phyloP scores from a whole-genome alignment of 2,113 vertebrate genomes.

The Gnathonemus longibarbis region DNA sequence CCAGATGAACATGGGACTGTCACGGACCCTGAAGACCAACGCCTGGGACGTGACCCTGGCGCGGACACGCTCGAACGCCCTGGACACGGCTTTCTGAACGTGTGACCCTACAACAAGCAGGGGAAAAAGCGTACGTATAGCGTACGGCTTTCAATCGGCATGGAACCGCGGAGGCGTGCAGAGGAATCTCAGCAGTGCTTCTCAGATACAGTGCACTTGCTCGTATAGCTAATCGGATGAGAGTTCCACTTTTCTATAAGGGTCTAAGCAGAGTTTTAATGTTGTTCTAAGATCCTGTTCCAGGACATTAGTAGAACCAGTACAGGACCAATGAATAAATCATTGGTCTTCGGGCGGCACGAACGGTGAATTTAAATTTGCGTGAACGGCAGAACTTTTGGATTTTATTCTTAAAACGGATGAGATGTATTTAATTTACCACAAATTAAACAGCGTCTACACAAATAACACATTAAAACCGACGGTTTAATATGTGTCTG shows the following conservation, averaged over 20 bases:
- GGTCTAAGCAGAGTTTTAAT: background rate
- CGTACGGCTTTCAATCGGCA: background rate
- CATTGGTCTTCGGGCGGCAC: background rate
- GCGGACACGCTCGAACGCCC: conserved; percentile 66
- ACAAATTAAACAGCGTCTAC: too few species aligned
- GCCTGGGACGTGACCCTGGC: conserved; percentile 71
- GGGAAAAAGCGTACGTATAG: background rate
- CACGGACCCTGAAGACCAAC: conserved; percentile 68
- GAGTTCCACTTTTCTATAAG: background rate
- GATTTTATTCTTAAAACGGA: too few species aligned
- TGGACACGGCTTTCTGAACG: conserved; percentile 62
- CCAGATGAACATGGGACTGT: conserved; percentile 79
- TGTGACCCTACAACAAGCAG: conserved; percentile 55
- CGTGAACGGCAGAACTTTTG: too few species aligned
- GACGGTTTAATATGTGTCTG: too few species aligned
- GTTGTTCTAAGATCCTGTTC: background rate
- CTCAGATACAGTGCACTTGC: background rate
- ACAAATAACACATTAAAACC: too few species aligned
- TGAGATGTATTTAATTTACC: too few species aligned
- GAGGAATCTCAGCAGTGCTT: background rate
- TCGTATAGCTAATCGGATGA: background rate
- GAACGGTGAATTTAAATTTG: too few species aligned
- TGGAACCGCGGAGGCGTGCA: background rate
- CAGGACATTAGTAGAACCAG: background rate
- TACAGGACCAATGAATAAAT: background rate